Evolutionary conservation across 1,140 invertebrate genomes (phyloP), one percentile per base, ranked within the genome.

Genomic region (Zaprionus gabonicus): DNA sequence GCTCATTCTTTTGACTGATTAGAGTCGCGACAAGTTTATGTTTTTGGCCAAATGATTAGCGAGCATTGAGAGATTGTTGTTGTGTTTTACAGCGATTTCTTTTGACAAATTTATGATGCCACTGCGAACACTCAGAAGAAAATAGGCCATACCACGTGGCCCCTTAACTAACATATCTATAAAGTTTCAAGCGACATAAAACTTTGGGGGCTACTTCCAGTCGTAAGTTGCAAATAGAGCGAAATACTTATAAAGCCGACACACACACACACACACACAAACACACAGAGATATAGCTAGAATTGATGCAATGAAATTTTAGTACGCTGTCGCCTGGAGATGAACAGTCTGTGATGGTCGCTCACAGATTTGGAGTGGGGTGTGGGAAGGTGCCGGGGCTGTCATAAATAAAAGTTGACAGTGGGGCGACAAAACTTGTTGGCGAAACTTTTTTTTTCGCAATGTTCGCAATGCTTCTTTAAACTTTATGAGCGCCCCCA

Each of bases 401-500:
- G 60, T 34, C 69, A 60, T 74, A 74, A 68, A 63, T 69, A 71
- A 58, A 64, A 73, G 41, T 73, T 73, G 63, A 59, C 46, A 49
- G 56, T 49, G 23, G n/a, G 63, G 25, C 64, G 27, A 73, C 34
- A 68, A 67, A 72, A 75, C 67, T 75, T 70, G 51, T 63, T 46
- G 58, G 66, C 72, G n/a, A 67, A 71, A 71, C 60, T 69, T 74
- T 69, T 74, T 44, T 46, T 44, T 17, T 31, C 28, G 28, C 28
- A 9, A 31, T 44, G 4, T n/a, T 44, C n/a, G 55, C 58, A 53
- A 12, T 44, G 67, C 44, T 67, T 41, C 60, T 76, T 71, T 71
- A 76, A 76, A 76, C 68, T 76, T 76, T 76, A 76, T 60, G 73
- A 74, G 71, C 68, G 44, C 60, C 60, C 60, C 59, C 60, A 71